A percentile compares a stretch with the other conserved stretches of the same genome.
Conservation (phyloP, 2,113 vertebrate genomes). For the Epinephelus cyanopodus region DNA sequence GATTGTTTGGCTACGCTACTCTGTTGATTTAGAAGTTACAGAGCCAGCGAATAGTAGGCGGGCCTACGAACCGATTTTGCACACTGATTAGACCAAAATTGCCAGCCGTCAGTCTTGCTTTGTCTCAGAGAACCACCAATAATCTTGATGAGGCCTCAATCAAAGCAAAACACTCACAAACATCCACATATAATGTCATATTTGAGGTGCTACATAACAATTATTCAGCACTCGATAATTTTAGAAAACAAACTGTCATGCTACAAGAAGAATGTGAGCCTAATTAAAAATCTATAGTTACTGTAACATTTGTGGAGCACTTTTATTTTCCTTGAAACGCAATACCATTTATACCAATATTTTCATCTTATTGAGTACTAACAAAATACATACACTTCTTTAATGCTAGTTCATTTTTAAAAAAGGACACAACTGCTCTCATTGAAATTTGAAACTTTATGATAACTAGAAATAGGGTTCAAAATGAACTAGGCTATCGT, state of each 20-base stretch:
- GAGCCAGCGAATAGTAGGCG: slow-evolving; percentile 44
- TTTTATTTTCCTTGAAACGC: neutral
- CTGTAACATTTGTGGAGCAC: neutral
- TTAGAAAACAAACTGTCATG: neutral
- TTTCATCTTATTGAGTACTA: neutral
- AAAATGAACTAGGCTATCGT: no score
- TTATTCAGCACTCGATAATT: neutral
- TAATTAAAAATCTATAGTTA: neutral
- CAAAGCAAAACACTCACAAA: slow-evolving; percentile 64
- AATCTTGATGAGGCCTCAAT: slow-evolving; percentile 68
- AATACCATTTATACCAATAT: neutral
- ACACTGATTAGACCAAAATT: slow-evolving; percentile 59
- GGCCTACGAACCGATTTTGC: slow-evolving; percentile 29
- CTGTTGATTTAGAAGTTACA: slow-evolving; percentile 31
- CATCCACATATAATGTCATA: slow-evolving; percentile 22
- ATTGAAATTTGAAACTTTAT: neutral
- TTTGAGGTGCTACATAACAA: neutral
- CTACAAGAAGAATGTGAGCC: neutral
- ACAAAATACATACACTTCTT: neutral
- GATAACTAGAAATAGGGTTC: neutral
- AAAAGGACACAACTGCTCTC: neutral
- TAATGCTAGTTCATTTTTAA: neutral
- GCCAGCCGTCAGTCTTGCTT: slow-evolving; percentile 77
- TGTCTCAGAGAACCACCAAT: slow-evolving; percentile 79
- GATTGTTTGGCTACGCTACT: slow-evolving; percentile 20